phyloP scores from a whole-genome alignment of 1,140 invertebrate species.

The Bicyclus anynana region DNA sequence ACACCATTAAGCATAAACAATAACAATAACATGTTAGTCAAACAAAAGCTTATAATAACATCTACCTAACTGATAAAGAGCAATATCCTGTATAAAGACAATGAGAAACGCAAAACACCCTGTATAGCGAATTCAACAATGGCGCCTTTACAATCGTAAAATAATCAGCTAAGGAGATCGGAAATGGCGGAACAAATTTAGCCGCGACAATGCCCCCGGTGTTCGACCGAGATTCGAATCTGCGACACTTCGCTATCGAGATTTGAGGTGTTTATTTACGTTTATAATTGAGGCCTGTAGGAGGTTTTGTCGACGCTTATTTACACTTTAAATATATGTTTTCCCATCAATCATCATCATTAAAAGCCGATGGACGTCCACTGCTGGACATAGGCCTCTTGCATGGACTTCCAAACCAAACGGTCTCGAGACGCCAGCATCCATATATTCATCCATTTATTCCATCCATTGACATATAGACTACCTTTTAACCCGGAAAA shows the following conservation, averaged over 20 bases:
- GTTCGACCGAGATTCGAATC: constrained; percentile 67
- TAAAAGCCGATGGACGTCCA: too few species aligned
- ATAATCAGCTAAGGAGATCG: constrained; percentile 65
- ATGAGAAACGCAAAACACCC: background rate
- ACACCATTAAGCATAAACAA: background rate
- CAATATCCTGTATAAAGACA: background rate
- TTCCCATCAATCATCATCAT: too few species aligned
- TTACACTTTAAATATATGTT: too few species aligned
- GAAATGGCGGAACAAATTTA: constrained; percentile 70
- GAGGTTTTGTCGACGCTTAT: background rate
- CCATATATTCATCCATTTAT: too few species aligned
- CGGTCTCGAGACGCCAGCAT: too few species aligned
- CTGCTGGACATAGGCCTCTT: too few species aligned
- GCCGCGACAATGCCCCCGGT: constrained; percentile 62
- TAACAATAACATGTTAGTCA: background rate
- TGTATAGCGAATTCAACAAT: constrained; percentile 41
- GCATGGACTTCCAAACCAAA: too few species aligned
- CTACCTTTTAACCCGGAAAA: too few species aligned
- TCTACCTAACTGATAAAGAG: background rate
- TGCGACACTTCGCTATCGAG: constrained; percentile 51
- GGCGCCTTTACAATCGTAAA: constrained; percentile 55
- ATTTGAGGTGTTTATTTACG: constrained; percentile 55
- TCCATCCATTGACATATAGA: too few species aligned
- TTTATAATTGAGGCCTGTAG: constrained; percentile 26
- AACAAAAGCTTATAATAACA: background rate